A percentile compares a stretch with the other conserved stretches of the same genome.
These are phyloP conservation scores for Mallateleia sp. DNA, from an alignment of 2,888 invertebrate genomes.

Conservation along the genomic window DNA sequence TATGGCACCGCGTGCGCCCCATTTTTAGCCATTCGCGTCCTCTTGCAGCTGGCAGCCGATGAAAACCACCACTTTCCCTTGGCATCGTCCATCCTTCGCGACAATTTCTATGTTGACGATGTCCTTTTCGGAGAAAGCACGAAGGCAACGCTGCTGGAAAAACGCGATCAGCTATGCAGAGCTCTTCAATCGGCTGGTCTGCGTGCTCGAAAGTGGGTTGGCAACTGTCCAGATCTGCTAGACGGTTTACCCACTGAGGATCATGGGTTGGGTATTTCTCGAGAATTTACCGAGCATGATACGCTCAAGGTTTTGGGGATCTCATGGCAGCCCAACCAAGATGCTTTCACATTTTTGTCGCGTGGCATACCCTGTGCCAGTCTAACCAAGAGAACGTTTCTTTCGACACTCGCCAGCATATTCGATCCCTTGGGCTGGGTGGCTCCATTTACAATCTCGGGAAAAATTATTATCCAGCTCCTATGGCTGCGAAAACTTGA, in stretches of 20 bases:
- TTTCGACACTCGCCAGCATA: neutral
- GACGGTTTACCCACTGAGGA: conserved; percentile 8
- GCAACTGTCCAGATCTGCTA: neutral
- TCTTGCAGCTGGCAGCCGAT: neutral
- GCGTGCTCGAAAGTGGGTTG: conserved; percentile 10
- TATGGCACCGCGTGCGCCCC: conserved; percentile 75
- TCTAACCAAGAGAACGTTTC: neutral
- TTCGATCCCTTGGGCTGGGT: conserved; percentile 13
- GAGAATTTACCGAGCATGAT: neutral
- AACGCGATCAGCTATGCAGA: conserved; percentile 2
- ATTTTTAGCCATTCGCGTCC: conserved; percentile 18
- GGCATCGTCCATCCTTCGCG: neutral
- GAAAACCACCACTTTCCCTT: neutral
- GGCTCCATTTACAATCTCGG: neutral
- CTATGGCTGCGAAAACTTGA: neutral
- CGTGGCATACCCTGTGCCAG: too few species aligned
- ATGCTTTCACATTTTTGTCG: neutral
- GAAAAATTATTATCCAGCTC: conserved; percentile 9
- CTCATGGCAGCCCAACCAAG: neutral
- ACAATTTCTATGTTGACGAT: neutral
- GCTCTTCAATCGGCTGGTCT: conserved; percentile 9
- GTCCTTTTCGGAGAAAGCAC: conserved; percentile 6
- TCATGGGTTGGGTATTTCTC: neutral
- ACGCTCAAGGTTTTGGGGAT: conserved; percentile 5
- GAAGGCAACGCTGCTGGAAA: neutral